Base-by-base conservation (phyloP, 2,888 invertebrate species). In the Nebria brevicollis region DNA sequence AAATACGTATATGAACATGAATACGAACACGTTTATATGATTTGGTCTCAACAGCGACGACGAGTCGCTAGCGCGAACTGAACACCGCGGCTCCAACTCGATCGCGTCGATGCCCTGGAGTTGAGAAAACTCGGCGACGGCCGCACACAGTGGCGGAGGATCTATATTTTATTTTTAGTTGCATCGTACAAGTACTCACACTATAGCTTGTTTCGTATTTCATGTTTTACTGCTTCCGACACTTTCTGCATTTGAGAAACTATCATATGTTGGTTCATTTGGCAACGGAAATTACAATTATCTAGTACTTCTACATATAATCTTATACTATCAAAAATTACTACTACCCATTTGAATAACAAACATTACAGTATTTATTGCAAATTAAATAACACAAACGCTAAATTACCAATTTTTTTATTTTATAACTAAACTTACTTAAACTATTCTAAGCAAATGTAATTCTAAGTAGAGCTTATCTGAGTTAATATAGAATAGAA, bases 91-190 rank as follows among this genome's bases (percentile, higher is more conserved):
- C 42, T 43, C 15, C 41, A 34, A 73, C 73, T 43, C 20, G 73
- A 25, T 68, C 73, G 70, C 70, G 13, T 11, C 41, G 73, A 73
- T 73, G 43, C 73, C 73, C 73, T 73, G 73, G 73, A 73, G 73
- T 73, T 41, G 73, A 73, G 73, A 73, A 41, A 70, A 73, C 43
- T 15, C 73, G 41, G 42, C 73, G 73, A 73, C 65, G 64, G 65
- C 15, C 25, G 25, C 64, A 54, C 20, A 54, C 75, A 64, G 75
- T 65, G 64, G 75, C 75, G 73, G 73, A 73, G 73, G 41, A 73
- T 70, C 42, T 15, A 34, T 73, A 73, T 73, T 73, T 73, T 73
- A 73, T 73, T 73, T 73, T 73, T 73, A 73, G 73, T 73, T 73
- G 42, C 43, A 42, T 41, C 15, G 11, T 42, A 73, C 73, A 41